Evolutionary conservation across 2,113 vertebrate species (phyloP), one percentile per base, ranked within the genome.

Genomic region (Opisthocomus hoazin): DNA sequence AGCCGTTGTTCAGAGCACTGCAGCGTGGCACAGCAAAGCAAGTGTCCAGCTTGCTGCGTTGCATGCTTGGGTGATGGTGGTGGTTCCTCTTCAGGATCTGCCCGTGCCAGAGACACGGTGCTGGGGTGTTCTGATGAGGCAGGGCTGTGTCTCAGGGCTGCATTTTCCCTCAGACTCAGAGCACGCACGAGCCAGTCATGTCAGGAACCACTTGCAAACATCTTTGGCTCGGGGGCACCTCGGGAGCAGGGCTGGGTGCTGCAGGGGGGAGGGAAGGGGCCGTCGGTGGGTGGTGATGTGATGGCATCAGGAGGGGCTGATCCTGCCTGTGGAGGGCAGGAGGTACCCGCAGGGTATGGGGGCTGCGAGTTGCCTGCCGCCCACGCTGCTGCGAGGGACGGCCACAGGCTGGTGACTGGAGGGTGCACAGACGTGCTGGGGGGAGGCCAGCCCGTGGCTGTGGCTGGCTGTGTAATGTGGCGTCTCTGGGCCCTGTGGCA

Each of bases 171-270:
- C 43, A 29, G 11, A 36, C 29, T 5, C 15, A 29, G 77, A 21
- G 56, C 1, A 3, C 0, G 1, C 3, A 0, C 0, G 2, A 15
- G 36, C 15, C 24, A 11, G 56, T 24, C 20, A 2, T 0, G 0
- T 46, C 26, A 50, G 56, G 41, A 66, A 24, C 39, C 14, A 3
- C 45, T 3, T 24, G 27, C 51, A 39, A 50, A 17, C 15, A 1
- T 12, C 41, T 66, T 16, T 50, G 86, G 12, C 17, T 36, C 23
- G 41, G 71, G 37, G 23, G 7, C 2, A 3, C 19, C 13, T 18
- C 8, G 54, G 46, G 64, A 77, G 45, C 32, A 32, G 77, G 14
- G 22, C 48, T 39, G 76, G 24, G n/a, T 64, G 76, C 87, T 73
- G 87, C 77, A 34, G 57, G 39, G 36, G 29, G 43, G 29, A 34